Conservation (phyloP, 30 jellyfish, hydroid and myxozoan species). For the Sanderia malayensis region DNA sequence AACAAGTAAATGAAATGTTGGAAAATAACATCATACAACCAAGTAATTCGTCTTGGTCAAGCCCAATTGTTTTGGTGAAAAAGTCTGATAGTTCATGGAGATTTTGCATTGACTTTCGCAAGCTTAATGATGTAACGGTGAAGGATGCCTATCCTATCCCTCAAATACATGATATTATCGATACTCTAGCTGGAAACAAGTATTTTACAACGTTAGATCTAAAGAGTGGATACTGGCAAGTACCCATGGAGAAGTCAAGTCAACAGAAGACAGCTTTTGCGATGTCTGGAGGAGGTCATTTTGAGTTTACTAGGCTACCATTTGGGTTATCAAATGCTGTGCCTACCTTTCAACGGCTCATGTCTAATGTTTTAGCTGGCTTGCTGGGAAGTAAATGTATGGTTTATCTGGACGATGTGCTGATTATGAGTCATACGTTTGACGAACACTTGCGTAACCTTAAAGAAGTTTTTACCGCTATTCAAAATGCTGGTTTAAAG, state of each 20-base stretch:
- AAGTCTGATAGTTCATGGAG: constrained; percentile 10
- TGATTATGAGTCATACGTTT: no score
- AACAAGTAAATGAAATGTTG: background rate
- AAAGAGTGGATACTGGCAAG: background rate
- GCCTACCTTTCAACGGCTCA: no score
- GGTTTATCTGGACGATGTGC: no score
- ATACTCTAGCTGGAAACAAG: background rate
- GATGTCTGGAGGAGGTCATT: no score
- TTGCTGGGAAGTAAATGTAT: no score
- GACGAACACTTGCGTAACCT: no score
- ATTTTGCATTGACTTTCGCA: constrained; percentile 13
- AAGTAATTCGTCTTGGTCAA: background rate
- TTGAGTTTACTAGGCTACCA: no score
- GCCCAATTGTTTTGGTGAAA: constrained; percentile 3
- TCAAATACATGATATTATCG: background rate
- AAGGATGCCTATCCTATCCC: constrained; percentile 19
- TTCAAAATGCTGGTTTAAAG: no score
- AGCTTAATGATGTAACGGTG: constrained; percentile 2
- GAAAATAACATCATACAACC: background rate
- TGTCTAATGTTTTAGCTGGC: no score
- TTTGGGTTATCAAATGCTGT: no score
- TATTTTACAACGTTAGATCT: background rate
- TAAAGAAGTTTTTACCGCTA: no score
- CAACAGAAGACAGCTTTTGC: background rate
- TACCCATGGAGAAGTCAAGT: background rate